Evolutionary conservation across 2,888 invertebrate genomes (phyloP).

Genomic region (Oligia strigilis): DNA sequence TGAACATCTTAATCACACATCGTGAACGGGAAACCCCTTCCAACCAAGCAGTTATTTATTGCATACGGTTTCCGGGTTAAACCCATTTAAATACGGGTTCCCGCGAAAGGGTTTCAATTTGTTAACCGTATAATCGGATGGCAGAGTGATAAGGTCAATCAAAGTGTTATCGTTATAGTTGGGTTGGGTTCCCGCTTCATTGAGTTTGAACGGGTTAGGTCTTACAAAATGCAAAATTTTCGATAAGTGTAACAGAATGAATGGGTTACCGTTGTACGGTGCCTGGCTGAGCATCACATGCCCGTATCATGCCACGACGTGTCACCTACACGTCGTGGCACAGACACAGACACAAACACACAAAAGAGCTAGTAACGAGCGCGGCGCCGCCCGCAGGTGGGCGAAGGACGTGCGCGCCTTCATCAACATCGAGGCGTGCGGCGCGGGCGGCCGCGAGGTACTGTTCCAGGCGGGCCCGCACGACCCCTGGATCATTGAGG

Average conservation of each 20-base stretch:
- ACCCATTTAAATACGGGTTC: background rate
- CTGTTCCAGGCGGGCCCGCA: conserved; percentile 96
- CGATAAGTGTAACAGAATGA: background rate
- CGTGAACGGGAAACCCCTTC: too few relatives aligned
- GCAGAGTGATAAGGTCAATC: background rate
- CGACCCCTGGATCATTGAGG: conserved; percentile 92
- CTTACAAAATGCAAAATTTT: background rate
- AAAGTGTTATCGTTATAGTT: background rate
- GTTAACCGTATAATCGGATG: background rate
- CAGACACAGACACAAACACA: background rate
- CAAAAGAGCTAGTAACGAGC: background rate
- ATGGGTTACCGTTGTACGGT: background rate
- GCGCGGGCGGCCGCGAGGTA: conserved; percentile 96
- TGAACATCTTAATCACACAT: background rate
- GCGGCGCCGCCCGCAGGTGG: conserved; percentile 88
- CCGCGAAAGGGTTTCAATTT: background rate
- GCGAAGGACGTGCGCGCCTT: conserved; percentile 93
- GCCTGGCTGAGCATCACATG: background rate
- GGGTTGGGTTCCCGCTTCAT: background rate
- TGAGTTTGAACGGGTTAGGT: background rate
- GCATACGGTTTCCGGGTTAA: background rate
- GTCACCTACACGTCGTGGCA: too few relatives aligned
- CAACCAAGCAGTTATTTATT: background rate
- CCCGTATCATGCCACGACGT: background rate
- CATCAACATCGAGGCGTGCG: conserved; percentile 97